These are phyloP conservation scores for Platysteira castanea DNA, from an alignment of 2,113 vertebrate species.

Conservation along the genomic window DNA sequence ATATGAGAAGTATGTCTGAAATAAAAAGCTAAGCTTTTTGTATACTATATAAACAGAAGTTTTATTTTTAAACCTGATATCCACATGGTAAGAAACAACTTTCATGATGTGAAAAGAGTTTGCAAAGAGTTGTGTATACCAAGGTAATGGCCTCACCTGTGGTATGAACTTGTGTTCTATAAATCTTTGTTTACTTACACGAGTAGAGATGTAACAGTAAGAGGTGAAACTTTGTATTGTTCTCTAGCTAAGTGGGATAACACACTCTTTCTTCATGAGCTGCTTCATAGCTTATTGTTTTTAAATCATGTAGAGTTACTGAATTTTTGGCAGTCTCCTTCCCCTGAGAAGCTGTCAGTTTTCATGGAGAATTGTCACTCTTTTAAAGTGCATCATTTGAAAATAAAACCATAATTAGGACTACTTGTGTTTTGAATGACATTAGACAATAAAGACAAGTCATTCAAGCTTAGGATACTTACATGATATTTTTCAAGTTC, in stretches of 20 bases:
- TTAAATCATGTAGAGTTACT: not conserved
- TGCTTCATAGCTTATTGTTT: not conserved
- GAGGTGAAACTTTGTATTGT: not conserved
- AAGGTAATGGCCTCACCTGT: not conserved
- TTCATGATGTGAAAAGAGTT: not conserved
- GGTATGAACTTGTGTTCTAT: not conserved
- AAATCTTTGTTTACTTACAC: not conserved
- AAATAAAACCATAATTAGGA: conserved; percentile 50
- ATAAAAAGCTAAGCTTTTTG: not conserved
- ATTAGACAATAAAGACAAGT: conserved; percentile 23
- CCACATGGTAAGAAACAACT: not conserved
- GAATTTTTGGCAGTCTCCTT: not conserved
- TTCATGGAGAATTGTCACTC: not conserved
- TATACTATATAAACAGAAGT: not conserved
- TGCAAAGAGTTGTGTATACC: not conserved
- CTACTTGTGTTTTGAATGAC: conserved; percentile 36
- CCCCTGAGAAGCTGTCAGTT: conserved; percentile 16
- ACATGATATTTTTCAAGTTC: conserved; percentile 13
- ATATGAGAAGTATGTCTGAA: not conserved
- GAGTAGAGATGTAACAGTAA: not conserved
- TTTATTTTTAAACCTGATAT: not conserved
- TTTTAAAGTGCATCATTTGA: not conserved
- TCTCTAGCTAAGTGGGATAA: not conserved
- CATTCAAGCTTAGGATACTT: conserved; percentile 9
- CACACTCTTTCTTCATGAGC: not conserved